These are phyloP conservation scores for Ascidia mentula DNA, from an alignment of 23 tunicate genomes.

Conservation along the genomic window DNA sequence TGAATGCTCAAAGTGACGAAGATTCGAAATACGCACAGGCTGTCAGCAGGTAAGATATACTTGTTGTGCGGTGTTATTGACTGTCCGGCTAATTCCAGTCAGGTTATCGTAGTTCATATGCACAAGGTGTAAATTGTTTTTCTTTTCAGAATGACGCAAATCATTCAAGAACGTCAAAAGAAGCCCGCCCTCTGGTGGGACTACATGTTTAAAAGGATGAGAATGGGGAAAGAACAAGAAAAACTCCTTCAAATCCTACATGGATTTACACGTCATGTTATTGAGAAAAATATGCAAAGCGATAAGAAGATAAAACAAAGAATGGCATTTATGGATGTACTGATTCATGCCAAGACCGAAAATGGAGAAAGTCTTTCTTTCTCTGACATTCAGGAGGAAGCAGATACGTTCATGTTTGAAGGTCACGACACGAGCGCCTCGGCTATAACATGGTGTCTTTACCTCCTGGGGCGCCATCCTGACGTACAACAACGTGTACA, in stretches of 20 bases:
- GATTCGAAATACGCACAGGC: constrained; percentile 26
- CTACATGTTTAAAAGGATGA: constrained; percentile 20
- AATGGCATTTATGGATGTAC: constrained; percentile 66
- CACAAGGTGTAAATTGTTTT: not conserved
- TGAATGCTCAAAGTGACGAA: constrained; percentile 22
- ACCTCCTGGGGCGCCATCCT: constrained; percentile 65
- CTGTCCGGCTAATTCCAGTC: no score
- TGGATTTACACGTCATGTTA: constrained; percentile 47
- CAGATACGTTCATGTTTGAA: constrained; percentile 96
- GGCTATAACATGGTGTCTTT: constrained; percentile 92
- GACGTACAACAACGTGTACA: constrained; percentile 59
- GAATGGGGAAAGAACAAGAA: constrained; percentile 41
- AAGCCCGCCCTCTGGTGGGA: constrained; percentile 58
- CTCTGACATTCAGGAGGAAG: constrained; percentile 91
- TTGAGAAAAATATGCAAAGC: constrained; percentile 24
- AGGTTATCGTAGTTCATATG: no score
- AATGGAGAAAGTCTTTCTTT: constrained; percentile 65
- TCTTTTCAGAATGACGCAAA: constrained; percentile 30
- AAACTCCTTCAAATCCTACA: constrained; percentile 28
- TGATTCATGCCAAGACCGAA: constrained; percentile 64
- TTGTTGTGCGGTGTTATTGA: not conserved
- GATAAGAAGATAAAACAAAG: not conserved
- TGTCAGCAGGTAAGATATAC: not conserved
- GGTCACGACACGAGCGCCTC: constrained; percentile 97
- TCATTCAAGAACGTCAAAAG: constrained; percentile 78